These are phyloP conservation scores for Liposcelis brunnea DNA, from an alignment of 2,888 invertebrate species.

Conservation along the genomic window DNA sequence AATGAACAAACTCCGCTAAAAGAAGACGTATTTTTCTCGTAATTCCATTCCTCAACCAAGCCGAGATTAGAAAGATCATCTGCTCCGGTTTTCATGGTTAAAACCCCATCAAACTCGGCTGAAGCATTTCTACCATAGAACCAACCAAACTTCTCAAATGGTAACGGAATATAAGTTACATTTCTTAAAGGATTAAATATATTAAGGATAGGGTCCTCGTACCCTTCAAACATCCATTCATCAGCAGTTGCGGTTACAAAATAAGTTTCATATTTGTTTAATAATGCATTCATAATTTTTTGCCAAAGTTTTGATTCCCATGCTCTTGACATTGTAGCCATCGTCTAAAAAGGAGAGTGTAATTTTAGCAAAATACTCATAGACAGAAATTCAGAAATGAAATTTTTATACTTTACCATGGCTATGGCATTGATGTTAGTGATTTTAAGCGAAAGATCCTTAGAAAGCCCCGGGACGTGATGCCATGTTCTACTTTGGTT, in stretches of 20 bases:
- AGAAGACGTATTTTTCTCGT: slow-evolving; percentile 34
- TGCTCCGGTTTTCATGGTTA: slow-evolving; percentile 55
- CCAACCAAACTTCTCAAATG: slow-evolving; percentile 67
- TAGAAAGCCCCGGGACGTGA: slow-evolving; percentile 51
- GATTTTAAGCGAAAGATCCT: slow-evolving; percentile 43
- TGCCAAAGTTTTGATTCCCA: too few relatives aligned
- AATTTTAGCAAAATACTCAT: too few relatives aligned
- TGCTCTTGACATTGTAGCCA: too few relatives aligned
- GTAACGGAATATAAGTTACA: slow-evolving; percentile 34
- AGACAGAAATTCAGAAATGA: too few relatives aligned
- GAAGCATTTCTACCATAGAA: slow-evolving; percentile 58
- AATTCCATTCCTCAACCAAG: slow-evolving; percentile 53
- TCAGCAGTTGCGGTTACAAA: slow-evolving; percentile 41
- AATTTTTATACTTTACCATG: too few relatives aligned
- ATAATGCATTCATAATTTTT: too few relatives aligned
- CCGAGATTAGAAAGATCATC: slow-evolving; percentile 45
- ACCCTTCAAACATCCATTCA: slow-evolving; percentile 62
- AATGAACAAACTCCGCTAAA: slow-evolving; percentile 36
- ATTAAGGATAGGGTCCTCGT: slow-evolving; percentile 48
- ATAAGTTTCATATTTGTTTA: too few relatives aligned
- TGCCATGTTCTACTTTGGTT: slow-evolving; percentile 55
- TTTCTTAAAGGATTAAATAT: slow-evolving; percentile 35
- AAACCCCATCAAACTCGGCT: slow-evolving; percentile 52
- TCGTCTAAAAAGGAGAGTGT: too few relatives aligned
- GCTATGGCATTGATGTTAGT: slow-evolving; percentile 60